These are phyloP conservation scores for Spilogale gracilis DNA, from an alignment of 2,113 vertebrate species.

Conservation along the genomic window DNA sequence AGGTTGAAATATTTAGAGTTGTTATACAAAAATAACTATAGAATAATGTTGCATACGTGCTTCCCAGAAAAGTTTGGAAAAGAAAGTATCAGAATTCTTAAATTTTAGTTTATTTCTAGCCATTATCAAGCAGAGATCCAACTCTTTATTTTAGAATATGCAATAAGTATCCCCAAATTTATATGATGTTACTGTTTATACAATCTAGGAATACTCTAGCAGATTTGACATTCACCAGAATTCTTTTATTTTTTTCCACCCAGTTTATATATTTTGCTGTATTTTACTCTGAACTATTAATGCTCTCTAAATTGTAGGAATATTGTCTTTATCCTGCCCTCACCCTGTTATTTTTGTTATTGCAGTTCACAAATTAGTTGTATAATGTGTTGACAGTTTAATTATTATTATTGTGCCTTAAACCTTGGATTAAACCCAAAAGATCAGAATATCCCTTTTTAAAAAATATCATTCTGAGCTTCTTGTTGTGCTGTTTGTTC, in stretches of 20 bases:
- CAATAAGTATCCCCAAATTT: not conserved
- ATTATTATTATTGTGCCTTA: constrained; percentile 16
- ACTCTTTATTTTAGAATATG: constrained; percentile 1
- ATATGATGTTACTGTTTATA: not conserved
- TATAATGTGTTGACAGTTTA: constrained; percentile 35
- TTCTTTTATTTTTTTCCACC: not conserved
- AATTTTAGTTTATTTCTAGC: not conserved
- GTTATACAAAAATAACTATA: not conserved
- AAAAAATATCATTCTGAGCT: not conserved
- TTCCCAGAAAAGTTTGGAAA: not conserved
- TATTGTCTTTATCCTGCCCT: not conserved
- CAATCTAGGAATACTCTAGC: not conserved
- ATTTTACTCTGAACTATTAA: not conserved
- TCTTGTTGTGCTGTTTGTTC: not conserved
- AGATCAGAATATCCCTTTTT: not conserved
- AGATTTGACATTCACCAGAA: not conserved
- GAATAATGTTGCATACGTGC: not conserved
- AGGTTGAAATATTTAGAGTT: constrained; percentile 29
- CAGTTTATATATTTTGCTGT: constrained; percentile 7
- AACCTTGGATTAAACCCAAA: not conserved
- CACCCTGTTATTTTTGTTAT: constrained; percentile 27
- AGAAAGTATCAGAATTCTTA: constrained; percentile 17
- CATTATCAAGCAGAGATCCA: not conserved
- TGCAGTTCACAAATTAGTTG: constrained; percentile 38
- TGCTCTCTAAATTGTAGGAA: not conserved